Percentiles rank a stretch among this genome's conserved stretches.
Evolutionary conservation across 2,888 invertebrate species (phyloP).

Genomic region (Ischnura elegans): DNA sequence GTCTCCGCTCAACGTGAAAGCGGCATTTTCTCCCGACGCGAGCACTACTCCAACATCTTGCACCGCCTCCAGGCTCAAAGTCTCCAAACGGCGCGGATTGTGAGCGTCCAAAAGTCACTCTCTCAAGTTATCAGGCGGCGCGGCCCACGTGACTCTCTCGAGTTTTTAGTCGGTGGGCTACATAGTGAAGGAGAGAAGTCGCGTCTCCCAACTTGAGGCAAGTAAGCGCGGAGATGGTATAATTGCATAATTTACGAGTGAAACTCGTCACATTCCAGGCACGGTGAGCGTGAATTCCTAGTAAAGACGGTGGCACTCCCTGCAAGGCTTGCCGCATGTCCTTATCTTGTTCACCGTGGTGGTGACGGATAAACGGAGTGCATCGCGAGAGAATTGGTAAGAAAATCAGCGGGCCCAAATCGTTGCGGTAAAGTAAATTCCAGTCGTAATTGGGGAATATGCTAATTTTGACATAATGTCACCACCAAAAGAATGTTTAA

Average conservation of each 20-base stretch:
- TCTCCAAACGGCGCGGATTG: background rate
- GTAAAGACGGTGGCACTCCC: background rate
- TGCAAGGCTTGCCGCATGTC: background rate
- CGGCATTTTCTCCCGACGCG: background rate
- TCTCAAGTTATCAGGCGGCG: background rate
- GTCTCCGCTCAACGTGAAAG: background rate
- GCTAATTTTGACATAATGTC: too few species aligned
- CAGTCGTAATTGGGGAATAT: too few species aligned
- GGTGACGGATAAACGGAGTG: background rate
- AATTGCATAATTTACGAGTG: slow-evolving; percentile 1
- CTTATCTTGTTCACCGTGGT: background rate
- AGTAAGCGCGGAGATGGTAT: background rate
- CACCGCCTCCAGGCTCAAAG: background rate
- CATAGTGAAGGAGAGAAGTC: too few species aligned
- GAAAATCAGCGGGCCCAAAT: background rate
- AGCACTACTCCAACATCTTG: background rate
- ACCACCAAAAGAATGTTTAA: too few species aligned
- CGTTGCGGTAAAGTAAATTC: too few species aligned
- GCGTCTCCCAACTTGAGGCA: background rate
- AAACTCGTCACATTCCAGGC: background rate
- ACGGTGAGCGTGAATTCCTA: background rate
- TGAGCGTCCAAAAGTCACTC: background rate
- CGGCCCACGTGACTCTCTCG: background rate
- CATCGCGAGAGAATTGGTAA: background rate
- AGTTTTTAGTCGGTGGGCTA: background rate